phyloP scores from a whole-genome alignment of 1,140 invertebrate genomes.

The Drosophila bifasciata region DNA sequence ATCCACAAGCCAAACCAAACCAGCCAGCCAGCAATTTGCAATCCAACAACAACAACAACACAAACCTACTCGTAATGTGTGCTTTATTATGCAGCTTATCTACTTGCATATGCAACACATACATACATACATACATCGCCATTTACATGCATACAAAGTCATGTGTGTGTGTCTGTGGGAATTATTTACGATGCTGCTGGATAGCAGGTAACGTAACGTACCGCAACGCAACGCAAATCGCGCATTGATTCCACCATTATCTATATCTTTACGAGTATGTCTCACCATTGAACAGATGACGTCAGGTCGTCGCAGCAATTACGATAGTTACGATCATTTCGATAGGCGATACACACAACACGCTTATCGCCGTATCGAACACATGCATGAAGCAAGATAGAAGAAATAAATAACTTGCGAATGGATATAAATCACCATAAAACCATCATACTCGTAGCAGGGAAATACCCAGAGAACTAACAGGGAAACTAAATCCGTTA shows the following conservation, averaged over 20 bases:
- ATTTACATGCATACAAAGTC: slow-evolving; percentile 8
- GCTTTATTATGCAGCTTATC: slow-evolving; percentile 37
- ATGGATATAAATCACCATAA: slow-evolving; percentile 23
- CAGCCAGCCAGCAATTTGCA: neutral
- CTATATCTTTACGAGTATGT: slow-evolving; percentile 1
- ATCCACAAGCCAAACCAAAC: neutral
- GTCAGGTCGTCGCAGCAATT: slow-evolving; percentile 21
- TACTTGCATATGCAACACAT: slow-evolving; percentile 8
- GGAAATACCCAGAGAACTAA: neutral
- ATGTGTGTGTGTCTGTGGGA: slow-evolving; percentile 10
- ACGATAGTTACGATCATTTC: slow-evolving; percentile 7
- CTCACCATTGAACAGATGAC: neutral
- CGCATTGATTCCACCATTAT: slow-evolving; percentile 34
- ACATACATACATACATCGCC: slow-evolving; percentile 9
- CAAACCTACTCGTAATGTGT: slow-evolving; percentile 17
- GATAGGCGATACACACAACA: neutral
- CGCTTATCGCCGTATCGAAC: slow-evolving; percentile 6
- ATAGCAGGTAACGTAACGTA: slow-evolving; percentile 4
- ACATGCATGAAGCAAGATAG: neutral
- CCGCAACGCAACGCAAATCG: neutral
- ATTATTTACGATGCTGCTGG: slow-evolving; percentile 20
- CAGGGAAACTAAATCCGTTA: neutral
- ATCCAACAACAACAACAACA: slow-evolving; percentile 1
- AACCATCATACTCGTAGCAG: neutral
- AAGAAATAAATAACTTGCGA: slow-evolving; percentile 3